Base-by-base conservation (phyloP, 2,888 invertebrate species). In the Tanypteryx hageni region DNA sequence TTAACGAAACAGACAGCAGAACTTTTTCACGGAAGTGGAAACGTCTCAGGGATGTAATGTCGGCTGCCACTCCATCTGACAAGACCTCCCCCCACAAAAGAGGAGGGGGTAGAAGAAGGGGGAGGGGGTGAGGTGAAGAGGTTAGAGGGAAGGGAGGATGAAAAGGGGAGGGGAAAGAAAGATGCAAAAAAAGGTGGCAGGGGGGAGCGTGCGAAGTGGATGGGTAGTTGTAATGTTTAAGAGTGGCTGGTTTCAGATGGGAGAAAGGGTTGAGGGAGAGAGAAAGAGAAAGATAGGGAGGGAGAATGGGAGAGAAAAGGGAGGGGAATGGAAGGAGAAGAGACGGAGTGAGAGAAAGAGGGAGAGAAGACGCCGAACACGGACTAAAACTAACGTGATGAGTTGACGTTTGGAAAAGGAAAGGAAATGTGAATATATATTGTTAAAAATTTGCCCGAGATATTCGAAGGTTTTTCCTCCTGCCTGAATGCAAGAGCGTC, bases 11-110 rank as follows among this genome's bases (percentile, higher is more conserved):
- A 76, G 76, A 76, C 76, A 76, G 76, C 76, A 76, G 76, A 76
- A 76, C 76, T 76, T 76, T 76, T 76, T 76, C 76, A 76, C 76
- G 76, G 76, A 76, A 76, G 76, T 76, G 76, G 76, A 76, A 76
- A 76, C 76, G 76, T 76, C 76, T 76, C 22, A 22, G 22, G 76
- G 76, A 76, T 22, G 76, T 76, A 76, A 76, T 76, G 76, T 27
- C 27, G 76, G 76, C 22, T 76, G 76, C 76, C 76, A 76, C 76
- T 76, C 22, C 76, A 76, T 76, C 27, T 76, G 76, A 76, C 76
- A 76, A 76, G 76, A 27, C 76, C 22, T 0, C n/a, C 76, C 22
- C 22, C 22, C 22, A 22, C n/a, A 22, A 27, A 27, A 76, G 76
- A 76, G 22, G 76, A 76, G n/a, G n/a, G 2, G n/a, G n/a, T n/a